Evolutionary conservation across 2,797 vertebrate species (phyloP).

Genomic region (Lithobates pipiens): DNA sequence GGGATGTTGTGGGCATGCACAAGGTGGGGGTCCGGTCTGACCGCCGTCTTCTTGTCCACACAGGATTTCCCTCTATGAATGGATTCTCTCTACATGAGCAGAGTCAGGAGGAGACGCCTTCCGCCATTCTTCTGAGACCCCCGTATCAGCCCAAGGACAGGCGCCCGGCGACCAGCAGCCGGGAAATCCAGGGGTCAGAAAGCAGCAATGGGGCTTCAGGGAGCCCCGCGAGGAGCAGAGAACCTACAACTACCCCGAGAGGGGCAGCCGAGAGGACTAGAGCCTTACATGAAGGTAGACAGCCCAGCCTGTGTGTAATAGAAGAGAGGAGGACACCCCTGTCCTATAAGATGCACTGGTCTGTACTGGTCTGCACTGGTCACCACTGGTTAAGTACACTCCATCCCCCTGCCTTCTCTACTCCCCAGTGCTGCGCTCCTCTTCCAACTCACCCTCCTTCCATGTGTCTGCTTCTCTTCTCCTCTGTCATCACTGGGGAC

Average conservation of each 20-base stretch:
- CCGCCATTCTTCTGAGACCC: conserved; percentile 84
- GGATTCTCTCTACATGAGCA: neutral
- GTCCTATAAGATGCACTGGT: too few relatives aligned
- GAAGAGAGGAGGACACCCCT: too few relatives aligned
- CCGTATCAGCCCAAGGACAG: conserved; percentile 79
- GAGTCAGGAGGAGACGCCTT: conserved; percentile 71
- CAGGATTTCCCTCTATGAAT: neutral
- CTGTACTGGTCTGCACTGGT: too few relatives aligned
- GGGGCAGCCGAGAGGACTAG: neutral
- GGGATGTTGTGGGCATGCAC: neutral
- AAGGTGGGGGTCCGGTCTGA: too few relatives aligned
- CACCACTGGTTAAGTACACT: too few relatives aligned
- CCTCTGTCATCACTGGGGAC: too few relatives aligned
- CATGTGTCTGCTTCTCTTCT: too few relatives aligned
- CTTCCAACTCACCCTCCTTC: too few relatives aligned
- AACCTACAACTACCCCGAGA: neutral
- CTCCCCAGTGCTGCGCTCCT: too few relatives aligned
- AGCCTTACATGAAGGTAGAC: neutral
- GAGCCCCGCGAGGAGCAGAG: neutral
- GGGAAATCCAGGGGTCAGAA: conserved; percentile 4
- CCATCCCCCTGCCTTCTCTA: too few relatives aligned
- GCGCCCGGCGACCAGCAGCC: conserved; percentile 23
- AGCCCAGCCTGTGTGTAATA: neutral
- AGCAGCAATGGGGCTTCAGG: neutral
- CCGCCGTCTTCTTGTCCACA: neutral